A percentile compares a stretch with the other conserved stretches of the same genome.
Conservation (phyloP, 2,888 invertebrate genomes). For the Eustalomyia histrio region DNA sequence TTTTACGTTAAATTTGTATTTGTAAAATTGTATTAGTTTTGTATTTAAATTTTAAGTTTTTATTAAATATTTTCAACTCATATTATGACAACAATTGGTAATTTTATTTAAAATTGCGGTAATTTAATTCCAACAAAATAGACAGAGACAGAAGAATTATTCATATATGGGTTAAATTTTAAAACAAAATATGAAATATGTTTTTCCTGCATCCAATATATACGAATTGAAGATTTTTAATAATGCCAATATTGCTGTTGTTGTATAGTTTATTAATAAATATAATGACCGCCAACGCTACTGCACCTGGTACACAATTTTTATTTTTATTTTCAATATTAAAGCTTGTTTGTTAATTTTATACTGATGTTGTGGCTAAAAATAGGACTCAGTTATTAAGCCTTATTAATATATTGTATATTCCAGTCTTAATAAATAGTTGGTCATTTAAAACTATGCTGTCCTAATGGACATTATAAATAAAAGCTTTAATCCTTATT, state of each 20-base stretch:
- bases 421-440: neutral
- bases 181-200: no score
- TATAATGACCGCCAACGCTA: slow-evolving; percentile 35
- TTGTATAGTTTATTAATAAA: slow-evolving; percentile 46
- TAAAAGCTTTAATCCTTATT: neutral
- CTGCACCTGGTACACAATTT: slow-evolving; percentile 29
- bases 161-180: no score
- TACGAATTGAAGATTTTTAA: neutral
- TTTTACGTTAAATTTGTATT: no score
- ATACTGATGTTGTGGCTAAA: slow-evolving; percentile 25
- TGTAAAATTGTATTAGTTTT: no score
- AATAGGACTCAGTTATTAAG: slow-evolving; percentile 26
- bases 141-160: no score
- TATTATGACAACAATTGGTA: no score
- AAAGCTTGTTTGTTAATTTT: neutral
- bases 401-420: neutral
- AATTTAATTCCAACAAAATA: no score
- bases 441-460: neutral
- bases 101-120: no score
- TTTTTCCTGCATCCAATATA: neutral
- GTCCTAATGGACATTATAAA: slow-evolving; percentile 23
- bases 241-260: slow-evolving; percentile 3
- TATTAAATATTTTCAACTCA: no score
- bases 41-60: no score
- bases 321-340: neutral